Evolutionary conservation across 2,113 vertebrate species (phyloP).

Genomic region (Malurus cyaneus): DNA sequence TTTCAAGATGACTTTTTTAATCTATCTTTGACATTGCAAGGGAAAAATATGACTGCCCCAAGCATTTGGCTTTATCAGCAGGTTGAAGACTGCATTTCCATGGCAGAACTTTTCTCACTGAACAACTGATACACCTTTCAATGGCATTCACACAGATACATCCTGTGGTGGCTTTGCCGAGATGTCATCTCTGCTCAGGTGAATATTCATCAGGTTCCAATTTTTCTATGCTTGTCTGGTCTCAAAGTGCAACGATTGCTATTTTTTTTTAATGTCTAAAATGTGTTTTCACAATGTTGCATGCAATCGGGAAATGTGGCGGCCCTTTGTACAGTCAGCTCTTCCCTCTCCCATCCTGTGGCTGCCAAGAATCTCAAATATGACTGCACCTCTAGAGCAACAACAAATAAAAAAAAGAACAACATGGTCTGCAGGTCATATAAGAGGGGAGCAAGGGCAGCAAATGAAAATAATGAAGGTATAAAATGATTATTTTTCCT

Average conservation of each 20-base stretch:
- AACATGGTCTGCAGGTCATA: background rate
- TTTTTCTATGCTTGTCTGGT: background rate
- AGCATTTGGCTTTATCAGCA: conserved; percentile 9
- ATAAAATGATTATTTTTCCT: background rate
- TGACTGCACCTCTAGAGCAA: background rate
- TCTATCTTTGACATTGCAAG: background rate
- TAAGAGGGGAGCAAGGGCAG: background rate
- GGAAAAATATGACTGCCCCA: background rate
- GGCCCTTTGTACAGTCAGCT: background rate
- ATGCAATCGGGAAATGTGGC: background rate
- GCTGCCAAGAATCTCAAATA: background rate
- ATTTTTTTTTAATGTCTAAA: background rate
- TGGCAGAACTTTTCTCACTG: background rate
- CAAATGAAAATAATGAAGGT: background rate
- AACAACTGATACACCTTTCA: background rate
- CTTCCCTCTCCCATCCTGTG: background rate
- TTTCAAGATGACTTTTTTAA: conserved; percentile 23
- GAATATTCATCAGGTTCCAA: background rate
- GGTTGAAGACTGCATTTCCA: background rate
- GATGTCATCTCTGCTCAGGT: background rate
- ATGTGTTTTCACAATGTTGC: background rate
- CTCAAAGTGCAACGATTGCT: background rate
- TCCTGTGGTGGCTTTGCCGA: background rate
- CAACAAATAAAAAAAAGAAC: background rate
- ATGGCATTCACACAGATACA: background rate